phyloP scores from a whole-genome alignment of 2,113 vertebrate species.

The Argyrosomus japonicus region DNA sequence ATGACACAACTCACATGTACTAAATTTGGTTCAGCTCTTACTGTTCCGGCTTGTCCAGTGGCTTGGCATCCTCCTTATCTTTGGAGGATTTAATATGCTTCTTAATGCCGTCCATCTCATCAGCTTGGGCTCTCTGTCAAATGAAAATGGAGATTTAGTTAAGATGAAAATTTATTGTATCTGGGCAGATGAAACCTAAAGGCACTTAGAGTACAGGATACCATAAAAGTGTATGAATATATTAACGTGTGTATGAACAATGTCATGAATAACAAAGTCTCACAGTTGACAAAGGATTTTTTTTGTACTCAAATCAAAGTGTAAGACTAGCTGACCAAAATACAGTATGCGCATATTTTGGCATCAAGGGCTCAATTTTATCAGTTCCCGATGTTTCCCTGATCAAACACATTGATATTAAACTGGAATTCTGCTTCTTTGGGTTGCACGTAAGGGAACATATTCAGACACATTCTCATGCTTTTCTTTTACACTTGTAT shows the following conservation, averaged over 20 bases:
- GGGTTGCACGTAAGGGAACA: not conserved
- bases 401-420: conserved; percentile 12
- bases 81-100: conserved; percentile 90
- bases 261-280: not conserved
- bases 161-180: not conserved
- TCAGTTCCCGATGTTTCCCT: not conserved
- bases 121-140: conserved; percentile 91
- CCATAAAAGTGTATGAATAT: not conserved
- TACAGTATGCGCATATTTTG: not conserved
- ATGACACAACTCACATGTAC: not conserved
- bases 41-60: conserved; percentile 97
- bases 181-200: not conserved
- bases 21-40: conserved; percentile 77
- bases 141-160: conserved; percentile 37
- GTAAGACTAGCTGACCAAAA: conserved; percentile 13
- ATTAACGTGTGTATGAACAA: not conserved
- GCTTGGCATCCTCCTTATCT: conserved; percentile 90
- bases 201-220: not conserved
- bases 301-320: conserved; percentile 1
- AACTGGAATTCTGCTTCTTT: not conserved
- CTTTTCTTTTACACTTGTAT: not conserved
- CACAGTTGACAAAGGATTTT: not conserved
- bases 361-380: conserved; percentile 1
- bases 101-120: conserved; percentile 93
- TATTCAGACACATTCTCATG: not conserved